phyloP scores from a whole-genome alignment of 2,797 vertebrate species.

The Eidolon dupreanum region DNA sequence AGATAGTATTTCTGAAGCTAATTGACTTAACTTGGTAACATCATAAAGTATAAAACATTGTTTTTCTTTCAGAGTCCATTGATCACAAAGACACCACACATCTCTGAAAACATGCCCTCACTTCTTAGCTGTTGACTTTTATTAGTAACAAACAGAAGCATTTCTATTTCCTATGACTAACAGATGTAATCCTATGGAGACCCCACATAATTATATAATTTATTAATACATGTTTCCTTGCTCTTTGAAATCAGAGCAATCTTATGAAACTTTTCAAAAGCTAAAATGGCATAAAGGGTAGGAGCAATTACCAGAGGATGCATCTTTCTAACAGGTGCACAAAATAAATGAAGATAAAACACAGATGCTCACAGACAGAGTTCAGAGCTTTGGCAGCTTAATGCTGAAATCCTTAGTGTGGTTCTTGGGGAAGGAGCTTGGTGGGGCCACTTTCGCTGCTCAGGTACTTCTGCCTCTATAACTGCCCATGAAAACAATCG shows the following conservation, averaged over 20 bases:
- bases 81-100: constrained; percentile 62
- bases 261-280: not conserved
- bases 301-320: not conserved
- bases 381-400: not conserved
- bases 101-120: not conserved
- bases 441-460: not conserved
- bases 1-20: constrained; percentile 78
- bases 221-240: not conserved
- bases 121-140: not conserved
- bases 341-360: not conserved
- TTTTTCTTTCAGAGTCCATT: constrained; percentile 68
- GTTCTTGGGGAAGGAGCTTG: not conserved
- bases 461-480: not conserved
- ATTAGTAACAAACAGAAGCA: not conserved
- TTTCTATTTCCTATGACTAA: not conserved
- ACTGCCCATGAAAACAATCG: no score
- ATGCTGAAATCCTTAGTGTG: not conserved
- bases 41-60: constrained; percentile 58
- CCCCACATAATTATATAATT: not conserved
- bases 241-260: not conserved
- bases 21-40: constrained; percentile 71
- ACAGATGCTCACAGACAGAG: not conserved
- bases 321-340: not conserved
- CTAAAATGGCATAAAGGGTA: not conserved
- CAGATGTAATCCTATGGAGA: not conserved